Base-by-base conservation (phyloP, 2,888 invertebrate genomes). In the Pediacus dermestoides region DNA sequence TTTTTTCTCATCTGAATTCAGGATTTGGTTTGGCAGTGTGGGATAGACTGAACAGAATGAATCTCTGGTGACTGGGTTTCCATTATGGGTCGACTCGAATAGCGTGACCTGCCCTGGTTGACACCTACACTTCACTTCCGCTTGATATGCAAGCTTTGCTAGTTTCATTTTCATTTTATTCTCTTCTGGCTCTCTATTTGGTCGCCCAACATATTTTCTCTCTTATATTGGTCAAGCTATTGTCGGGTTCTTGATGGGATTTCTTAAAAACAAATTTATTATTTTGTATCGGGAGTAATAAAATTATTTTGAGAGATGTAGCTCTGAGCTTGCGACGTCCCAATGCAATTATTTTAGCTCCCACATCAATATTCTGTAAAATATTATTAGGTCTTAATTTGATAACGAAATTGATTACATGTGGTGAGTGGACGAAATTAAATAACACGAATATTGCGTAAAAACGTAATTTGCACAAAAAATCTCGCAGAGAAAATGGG, bases 341-440 rank as follows among this genome's bases (percentile, higher is more conserved):
- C 63, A 49, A 60, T 48, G 58, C 60, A 63, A 63, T 63, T 60
- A 63, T 60, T 60, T 57, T 52, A 52, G 53, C 52, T 63, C 61
- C 61, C 61, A 52, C 55, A 58, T 58, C 60, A 60, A 61, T 63
- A 58, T 60, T 50, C 54, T 54, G n/a, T n/a, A n/a, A n/a, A n/a
- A n/a, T n/a, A n/a, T n/a, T n/a, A n/a, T n/a, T n/a, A n/a, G n/a
- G n/a, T n/a, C n/a, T n/a, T n/a, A n/a, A n/a, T n/a, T n/a, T n/a
- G n/a, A n/a, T n/a, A n/a, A n/a, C n/a, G n/a, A n/a, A n/a, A n/a
- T n/a, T n/a, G n/a, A n/a, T n/a, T n/a, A n/a, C n/a, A n/a, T n/a
- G n/a, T n/a, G n/a, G n/a, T n/a, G n/a, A n/a, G n/a, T n/a, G n/a
- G n/a, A n/a, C n/a, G n/a, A n/a, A n/a, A n/a, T n/a, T n/a, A n/a